Conservation (phyloP, 2,888 invertebrate genomes). For the Pharmacophagus antenor region DNA sequence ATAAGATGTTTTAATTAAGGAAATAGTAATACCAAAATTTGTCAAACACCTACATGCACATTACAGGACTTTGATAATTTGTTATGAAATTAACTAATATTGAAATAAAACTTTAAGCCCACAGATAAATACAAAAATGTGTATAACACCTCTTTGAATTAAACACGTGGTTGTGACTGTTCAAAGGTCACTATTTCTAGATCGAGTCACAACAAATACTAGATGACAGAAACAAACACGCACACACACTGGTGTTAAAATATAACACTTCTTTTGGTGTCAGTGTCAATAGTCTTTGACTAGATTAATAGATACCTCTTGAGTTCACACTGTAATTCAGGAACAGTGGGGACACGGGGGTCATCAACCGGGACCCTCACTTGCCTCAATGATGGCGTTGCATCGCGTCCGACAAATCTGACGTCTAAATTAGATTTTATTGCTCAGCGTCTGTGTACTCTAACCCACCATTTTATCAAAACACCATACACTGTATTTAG, state of each 20-base stretch:
- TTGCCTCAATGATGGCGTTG: conserved; percentile 43
- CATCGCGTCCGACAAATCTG: conserved; percentile 74
- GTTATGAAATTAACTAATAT: too few relatives aligned
- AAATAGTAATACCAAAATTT: too few relatives aligned
- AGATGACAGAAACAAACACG: too few relatives aligned
- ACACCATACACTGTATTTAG: conserved; percentile 40
- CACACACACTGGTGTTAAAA: too few relatives aligned
- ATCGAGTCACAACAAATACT: too few relatives aligned
- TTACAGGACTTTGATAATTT: too few relatives aligned
- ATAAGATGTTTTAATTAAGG: neutral
- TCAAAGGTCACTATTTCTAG: too few relatives aligned
- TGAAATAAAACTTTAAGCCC: too few relatives aligned
- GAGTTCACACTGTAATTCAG: conserved; percentile 32
- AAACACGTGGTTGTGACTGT: too few relatives aligned
- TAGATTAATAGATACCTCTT: conserved; percentile 13
- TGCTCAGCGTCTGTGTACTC: conserved; percentile 70
- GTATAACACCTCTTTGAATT: too few relatives aligned
- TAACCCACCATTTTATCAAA: conserved; percentile 49
- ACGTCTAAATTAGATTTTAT: conserved; percentile 81
- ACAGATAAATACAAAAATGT: too few relatives aligned
- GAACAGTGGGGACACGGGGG: conserved; percentile 45
- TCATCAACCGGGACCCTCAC: conserved; percentile 72
- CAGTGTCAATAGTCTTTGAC: conserved; percentile 5
- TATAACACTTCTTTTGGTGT: neutral
- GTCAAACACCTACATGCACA: too few relatives aligned